Conservation (phyloP, 1,140 invertebrate genomes). For the Orius insidiosus region DNA sequence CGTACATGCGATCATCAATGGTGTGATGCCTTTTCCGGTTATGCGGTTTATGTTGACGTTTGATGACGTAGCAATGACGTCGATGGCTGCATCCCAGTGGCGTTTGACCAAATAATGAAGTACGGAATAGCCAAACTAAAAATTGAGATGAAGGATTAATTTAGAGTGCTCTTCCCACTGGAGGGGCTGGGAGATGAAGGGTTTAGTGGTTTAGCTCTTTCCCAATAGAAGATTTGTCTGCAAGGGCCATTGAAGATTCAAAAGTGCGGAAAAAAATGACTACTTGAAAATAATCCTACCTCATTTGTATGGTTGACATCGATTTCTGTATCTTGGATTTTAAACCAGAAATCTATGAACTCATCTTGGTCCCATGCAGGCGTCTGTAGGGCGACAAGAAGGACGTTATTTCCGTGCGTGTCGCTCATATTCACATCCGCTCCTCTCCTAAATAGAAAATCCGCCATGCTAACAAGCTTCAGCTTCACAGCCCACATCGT, state of each 20-base stretch:
- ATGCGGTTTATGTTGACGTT: not conserved
- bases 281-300: not conserved
- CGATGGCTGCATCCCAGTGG: not conserved
- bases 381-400: constrained; percentile 24
- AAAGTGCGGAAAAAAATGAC: too few species aligned
- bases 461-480: constrained; percentile 24
- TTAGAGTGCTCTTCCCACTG: too few species aligned
- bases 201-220: too few species aligned
- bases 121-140: not conserved
- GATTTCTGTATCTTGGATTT: constrained; percentile 19
- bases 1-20: constrained; percentile 5
- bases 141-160: too few species aligned
- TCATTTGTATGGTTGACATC: constrained; percentile 5
- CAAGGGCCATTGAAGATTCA: too few species aligned
- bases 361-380: constrained; percentile 24
- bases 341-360: constrained; percentile 24
- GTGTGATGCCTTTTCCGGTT: constrained; percentile 3
- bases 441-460: constrained; percentile 22
- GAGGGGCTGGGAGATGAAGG: too few species aligned
- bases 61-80: constrained; percentile 1
- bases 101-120: constrained; percentile 5
- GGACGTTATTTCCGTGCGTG: constrained; percentile 23
- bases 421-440: constrained; percentile 23
- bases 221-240: too few species aligned
- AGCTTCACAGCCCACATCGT: constrained; percentile 25